Base-by-base conservation (phyloP, 2,113 vertebrate species). In the Steatornis caripensis region DNA sequence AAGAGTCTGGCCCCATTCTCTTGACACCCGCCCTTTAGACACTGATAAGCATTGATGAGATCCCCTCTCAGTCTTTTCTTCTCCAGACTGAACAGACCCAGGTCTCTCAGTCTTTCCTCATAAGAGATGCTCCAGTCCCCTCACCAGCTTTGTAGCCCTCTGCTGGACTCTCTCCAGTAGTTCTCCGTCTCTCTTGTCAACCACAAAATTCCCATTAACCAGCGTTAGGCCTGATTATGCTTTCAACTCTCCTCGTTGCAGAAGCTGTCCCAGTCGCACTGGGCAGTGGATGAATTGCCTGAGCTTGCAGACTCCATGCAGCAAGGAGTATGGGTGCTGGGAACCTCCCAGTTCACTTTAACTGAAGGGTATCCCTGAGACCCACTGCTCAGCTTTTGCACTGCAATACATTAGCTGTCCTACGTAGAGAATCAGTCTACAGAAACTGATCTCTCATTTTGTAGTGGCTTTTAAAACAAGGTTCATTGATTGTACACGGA, bases 241-340 rank as follows among this genome's bases (percentile, higher is more conserved):
- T 22, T 80, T 76, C 69, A 43, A 5, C 12, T 77, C 36, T 85
- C 30, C 27, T 24, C 4, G 11, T 21, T 48, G 43, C 37, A 70
- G 61, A 70, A 26, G 9, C 66, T 4, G 0, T 8, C 12, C 17
- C 20, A 43, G 66, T 29, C 27, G 12, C 61, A 29, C 2, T 0
- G 0, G 54, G 7, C 34, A 1, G 3, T 1, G 21, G 32, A 15
- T 37, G 15, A 65, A 23, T 7, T 15, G 15, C 12, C 29, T 19
- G 46, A 62, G 46, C 18, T 62, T 36, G 51, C 21, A 80, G 34
- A 39, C 6, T 41, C 62, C 54, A 51, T 27, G 19, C 18, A 80
- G 46, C 19, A 15, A 61, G 21, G 36, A 11, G 53, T 39, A 11
- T 4, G 10, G 9, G 12, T 72, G 36, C 29, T 74, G 32, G 36